A percentile compares a stretch with the other conserved stretches of the same genome.
phyloP scores from a whole-genome alignment of 2,888 invertebrate genomes.

The Rhagonycha fulva region DNA sequence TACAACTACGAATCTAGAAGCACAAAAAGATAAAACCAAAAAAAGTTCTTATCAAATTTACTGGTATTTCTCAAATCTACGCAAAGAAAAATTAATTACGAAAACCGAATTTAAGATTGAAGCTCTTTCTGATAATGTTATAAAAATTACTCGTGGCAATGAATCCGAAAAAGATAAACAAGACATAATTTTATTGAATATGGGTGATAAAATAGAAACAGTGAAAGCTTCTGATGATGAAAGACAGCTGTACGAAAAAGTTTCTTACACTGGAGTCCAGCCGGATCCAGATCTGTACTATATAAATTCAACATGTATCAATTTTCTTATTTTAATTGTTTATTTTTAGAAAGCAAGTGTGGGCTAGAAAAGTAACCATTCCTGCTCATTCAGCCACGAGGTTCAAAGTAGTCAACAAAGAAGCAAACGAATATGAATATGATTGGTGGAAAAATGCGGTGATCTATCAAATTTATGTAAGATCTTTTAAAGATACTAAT shows the following conservation, averaged over 20 bases:
- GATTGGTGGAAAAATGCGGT: constrained; percentile 86
- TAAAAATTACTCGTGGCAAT: constrained; percentile 27
- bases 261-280: background rate
- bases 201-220: background rate
- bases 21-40: constrained; percentile 51
- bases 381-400: background rate
- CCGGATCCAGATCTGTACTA: background rate
- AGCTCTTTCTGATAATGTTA: constrained; percentile 43
- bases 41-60: constrained; percentile 68
- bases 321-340: background rate
- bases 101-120: constrained; percentile 61
- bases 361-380: background rate
- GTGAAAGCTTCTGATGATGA: background rate
- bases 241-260: background rate
- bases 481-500: constrained; percentile 72
- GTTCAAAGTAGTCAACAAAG: background rate
- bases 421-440: background rate
- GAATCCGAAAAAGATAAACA: constrained; percentile 24
- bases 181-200: constrained; percentile 40
- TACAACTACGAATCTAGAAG: constrained; percentile 7
- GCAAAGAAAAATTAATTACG: constrained; percentile 58
- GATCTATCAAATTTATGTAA: constrained; percentile 85
- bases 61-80: constrained; percentile 59
- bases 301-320: background rate
- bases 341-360: background rate